A percentile compares a stretch with the other conserved stretches of the same genome.
These are phyloP conservation scores for Carcinoscorpius rotundicauda DNA, from an alignment of 1,140 invertebrate species.

Conservation along the genomic window DNA sequence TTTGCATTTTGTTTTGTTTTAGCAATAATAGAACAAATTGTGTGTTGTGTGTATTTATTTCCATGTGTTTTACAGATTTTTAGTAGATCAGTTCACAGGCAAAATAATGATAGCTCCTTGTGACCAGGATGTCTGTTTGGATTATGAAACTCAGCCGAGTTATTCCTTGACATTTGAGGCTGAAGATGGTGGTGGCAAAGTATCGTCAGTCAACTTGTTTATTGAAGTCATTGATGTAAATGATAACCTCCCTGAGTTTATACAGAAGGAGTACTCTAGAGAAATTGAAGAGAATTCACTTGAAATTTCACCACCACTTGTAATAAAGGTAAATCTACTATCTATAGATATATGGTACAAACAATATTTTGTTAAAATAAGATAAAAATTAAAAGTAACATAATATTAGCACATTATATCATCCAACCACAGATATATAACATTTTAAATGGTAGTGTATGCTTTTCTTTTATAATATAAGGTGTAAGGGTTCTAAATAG, in stretches of 20 bases:
- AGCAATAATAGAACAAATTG: no score
- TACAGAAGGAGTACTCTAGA: constrained; percentile 19
- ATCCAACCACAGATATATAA: no score
- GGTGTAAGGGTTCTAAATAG: no score
- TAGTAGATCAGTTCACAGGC: constrained; percentile 36
- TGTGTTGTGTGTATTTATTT: no score
- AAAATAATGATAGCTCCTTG: constrained; percentile 48
- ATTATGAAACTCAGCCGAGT: constrained; percentile 63
- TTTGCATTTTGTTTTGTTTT: no score
- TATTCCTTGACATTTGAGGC: constrained; percentile 64
- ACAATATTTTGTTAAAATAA: background rate
- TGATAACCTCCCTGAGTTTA: constrained; percentile 62
- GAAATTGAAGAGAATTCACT: constrained; percentile 49
- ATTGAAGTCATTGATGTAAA: constrained; percentile 83
- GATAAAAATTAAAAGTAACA: background rate
- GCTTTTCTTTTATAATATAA: no score
- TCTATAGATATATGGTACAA: constrained; percentile 7
- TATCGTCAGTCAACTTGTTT: constrained; percentile 50
- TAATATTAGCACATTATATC: background rate
- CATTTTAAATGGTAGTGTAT: no score
- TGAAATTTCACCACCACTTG: constrained; percentile 58
- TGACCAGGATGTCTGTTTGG: constrained; percentile 32
- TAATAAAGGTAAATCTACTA: constrained; percentile 38
- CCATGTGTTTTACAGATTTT: constrained; percentile 6
- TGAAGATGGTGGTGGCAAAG: constrained; percentile 54